Evolutionary conservation across 2,113 vertebrate genomes (phyloP), one percentile per base, ranked within the genome.

Genomic region (Sinocyclocheilus anophthalmus): DNA sequence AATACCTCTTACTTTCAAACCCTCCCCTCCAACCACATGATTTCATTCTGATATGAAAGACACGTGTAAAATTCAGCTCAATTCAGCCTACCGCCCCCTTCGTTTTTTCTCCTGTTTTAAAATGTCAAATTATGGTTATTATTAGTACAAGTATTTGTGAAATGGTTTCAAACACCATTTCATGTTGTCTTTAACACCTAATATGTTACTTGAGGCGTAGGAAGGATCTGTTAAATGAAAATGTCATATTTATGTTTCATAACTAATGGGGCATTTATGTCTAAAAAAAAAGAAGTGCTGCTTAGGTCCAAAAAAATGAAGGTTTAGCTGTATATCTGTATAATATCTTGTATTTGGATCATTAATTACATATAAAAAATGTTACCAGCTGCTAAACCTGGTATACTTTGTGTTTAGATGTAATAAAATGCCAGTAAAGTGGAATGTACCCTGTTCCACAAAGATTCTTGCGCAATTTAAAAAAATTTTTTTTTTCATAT

Each of bases 181-280:
- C 20, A 12, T 48, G 10, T 26, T 45, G 50, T 57, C 76, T 77
- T 57, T 55, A 77, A 63, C 70, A 53, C 37, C 67, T 1, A 65
- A 61, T 77, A 48, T 63, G 33, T 75, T 76, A 24, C 45, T 85
- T 22, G 67, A 83, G 16, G 50, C n/a, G 5, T 42, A 73, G 48
- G 20, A 79, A 39, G n/a, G 6, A n/a, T 50, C 6, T 24, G 73
- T 76, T 50, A 48, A 20, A 73, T 22, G 42, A 76, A 48, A n/a
- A n/a, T 76, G 72, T 48, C 72, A 24, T 48, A 14, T 48, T 75
- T 78, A 78, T 37, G 18, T 79, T 79, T 57, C 76, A 79, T 39
- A 5, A 37, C 11, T 13, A n/a, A 59, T 37, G 30, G 10, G 45
- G 4, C 33, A 57, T 20, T 48, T 20, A 78, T 22, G 53, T 59